Base-by-base conservation (phyloP, 2,797 vertebrate species). In the Pangasius macronema region DNA sequence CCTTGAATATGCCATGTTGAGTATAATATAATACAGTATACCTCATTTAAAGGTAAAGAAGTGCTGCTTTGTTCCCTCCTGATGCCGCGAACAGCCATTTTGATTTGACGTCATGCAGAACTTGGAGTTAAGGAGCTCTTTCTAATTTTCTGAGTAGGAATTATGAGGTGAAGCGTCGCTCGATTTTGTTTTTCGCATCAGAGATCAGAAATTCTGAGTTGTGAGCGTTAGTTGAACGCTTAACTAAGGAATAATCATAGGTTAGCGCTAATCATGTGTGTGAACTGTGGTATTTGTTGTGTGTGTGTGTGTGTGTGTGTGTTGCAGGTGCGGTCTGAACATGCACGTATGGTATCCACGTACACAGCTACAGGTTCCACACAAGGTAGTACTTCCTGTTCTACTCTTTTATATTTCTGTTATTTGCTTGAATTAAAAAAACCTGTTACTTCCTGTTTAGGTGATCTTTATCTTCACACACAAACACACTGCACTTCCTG, bases 291-390 rank as follows among this genome's bases (percentile, higher is more conserved):
- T 65, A 30, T 33, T 33, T 61, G 59, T 61, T 61, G 9, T 24
- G 61, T 63, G 70, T 73, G 42, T 75, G 73, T 76, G 65, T 68
- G 59, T 61, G 61, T 83, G 9, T 70, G 76, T 79, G 53, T 79
- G 70, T 75, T 22, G 20, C 89, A 96, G 96, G 96, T 96, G 84
- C 93, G 94, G 91, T 89, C 92, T 1, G 95, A 96, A 86, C 94
- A 95, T 53, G 51, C 89, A 24, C 91, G 79, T 6, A 89, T 93
- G 91, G 86, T 93, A 85, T 92, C 95, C 0, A 82, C 91, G 59
- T 96, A 96, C 93, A 93, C 95, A 0, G 93, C 94, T 63, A 93
- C 95, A 0, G 93, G 93, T 87, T 93, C 95, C 39, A 93, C 95
- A 86, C 94, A 95, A 94, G 70, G 96, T 96, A 90, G 94, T 93